Percentiles rank a stretch among this genome's conserved stretches.
These are phyloP conservation scores for Julus scanicus DNA, from an alignment of 2,888 invertebrate species.

Conservation along the genomic window DNA sequence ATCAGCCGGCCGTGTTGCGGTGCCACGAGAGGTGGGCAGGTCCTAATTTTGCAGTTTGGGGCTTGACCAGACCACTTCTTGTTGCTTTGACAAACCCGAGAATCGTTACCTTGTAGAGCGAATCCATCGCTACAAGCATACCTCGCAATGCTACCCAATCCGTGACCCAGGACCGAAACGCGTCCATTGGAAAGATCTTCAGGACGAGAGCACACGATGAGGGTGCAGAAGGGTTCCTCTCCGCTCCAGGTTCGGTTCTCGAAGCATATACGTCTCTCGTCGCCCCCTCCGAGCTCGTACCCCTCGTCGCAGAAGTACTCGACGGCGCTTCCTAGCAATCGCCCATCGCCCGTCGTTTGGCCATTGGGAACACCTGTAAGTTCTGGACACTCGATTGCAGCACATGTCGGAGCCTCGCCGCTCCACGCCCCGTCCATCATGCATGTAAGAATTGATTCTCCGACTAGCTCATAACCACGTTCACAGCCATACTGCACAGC, in stretches of 20 bases:
- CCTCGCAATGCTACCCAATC: slow-evolving; percentile 17
- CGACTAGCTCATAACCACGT: slow-evolving; percentile 56
- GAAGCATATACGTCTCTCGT: slow-evolving; percentile 27
- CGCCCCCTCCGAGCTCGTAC: slow-evolving; percentile 56
- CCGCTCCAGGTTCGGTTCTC: slow-evolving; percentile 54
- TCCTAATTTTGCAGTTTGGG: slow-evolving; percentile 60
- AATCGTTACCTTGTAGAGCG: slow-evolving; percentile 58
- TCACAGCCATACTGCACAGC: slow-evolving; percentile 58
- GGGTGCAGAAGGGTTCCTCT: slow-evolving; percentile 42
- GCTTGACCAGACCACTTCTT: slow-evolving; percentile 62
- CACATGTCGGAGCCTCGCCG: slow-evolving; percentile 48
- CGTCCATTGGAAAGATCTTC: neutral
- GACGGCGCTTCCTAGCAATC: slow-evolving; percentile 44
- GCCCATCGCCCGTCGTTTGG: neutral
- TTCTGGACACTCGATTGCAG: slow-evolving; percentile 53
- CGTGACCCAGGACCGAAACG: slow-evolving; percentile 59
- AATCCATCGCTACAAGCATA: slow-evolving; percentile 57
- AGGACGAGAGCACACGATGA: slow-evolving; percentile 46
- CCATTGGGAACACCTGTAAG: slow-evolving; percentile 4
- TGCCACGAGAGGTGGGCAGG: slow-evolving; percentile 59
- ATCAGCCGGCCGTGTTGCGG: slow-evolving; percentile 57
- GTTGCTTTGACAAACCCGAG: slow-evolving; percentile 46
- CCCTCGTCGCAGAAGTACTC: slow-evolving; percentile 56
- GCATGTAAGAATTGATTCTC: slow-evolving; percentile 57
- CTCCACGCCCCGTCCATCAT: slow-evolving; percentile 56